phyloP scores from a whole-genome alignment of 2,888 invertebrate species.

The Pheosia gnoma region DNA sequence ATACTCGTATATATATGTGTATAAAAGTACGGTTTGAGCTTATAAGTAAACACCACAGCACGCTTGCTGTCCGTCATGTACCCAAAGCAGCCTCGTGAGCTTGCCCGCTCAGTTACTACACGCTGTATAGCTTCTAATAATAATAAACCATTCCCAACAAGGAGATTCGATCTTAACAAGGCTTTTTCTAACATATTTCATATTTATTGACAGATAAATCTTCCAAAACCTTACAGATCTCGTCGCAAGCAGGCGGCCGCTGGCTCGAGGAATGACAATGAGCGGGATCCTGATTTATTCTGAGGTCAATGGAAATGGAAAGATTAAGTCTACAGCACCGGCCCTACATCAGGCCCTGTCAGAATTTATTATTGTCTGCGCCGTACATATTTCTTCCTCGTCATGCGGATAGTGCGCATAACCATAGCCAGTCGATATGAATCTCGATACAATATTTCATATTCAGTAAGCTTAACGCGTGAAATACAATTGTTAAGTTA shows the following conservation, averaged over 20 bases:
- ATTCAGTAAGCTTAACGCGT: not conserved
- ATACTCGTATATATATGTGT: too few species aligned
- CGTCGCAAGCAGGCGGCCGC: conserved; percentile 23
- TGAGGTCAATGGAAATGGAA: conserved; percentile 27
- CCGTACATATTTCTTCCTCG: conserved; percentile 47
- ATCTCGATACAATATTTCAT: conserved; percentile 23
- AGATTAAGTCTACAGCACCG: conserved; percentile 39
- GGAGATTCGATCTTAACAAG: not conserved
- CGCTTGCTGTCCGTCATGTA: too few species aligned
- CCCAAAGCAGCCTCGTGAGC: too few species aligned
- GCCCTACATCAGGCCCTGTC: conserved; percentile 37
- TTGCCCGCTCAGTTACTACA: too few species aligned
- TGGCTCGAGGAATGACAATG: conserved; percentile 39
- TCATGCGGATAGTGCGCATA: conserved; percentile 44
- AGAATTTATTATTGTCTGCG: conserved; percentile 37
- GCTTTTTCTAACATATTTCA: conserved; percentile 6
- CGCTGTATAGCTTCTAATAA: not conserved
- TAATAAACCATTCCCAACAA: not conserved
- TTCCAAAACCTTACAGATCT: conserved; percentile 19
- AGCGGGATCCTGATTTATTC: conserved; percentile 28
- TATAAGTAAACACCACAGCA: too few species aligned
- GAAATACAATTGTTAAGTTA: conserved; percentile 3
- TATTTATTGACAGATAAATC: conserved; percentile 29
- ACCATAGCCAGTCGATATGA: conserved; percentile 43
- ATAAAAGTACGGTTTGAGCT: too few species aligned